Base-by-base conservation (phyloP, 1,140 invertebrate genomes). In the Capitella teleta region DNA sequence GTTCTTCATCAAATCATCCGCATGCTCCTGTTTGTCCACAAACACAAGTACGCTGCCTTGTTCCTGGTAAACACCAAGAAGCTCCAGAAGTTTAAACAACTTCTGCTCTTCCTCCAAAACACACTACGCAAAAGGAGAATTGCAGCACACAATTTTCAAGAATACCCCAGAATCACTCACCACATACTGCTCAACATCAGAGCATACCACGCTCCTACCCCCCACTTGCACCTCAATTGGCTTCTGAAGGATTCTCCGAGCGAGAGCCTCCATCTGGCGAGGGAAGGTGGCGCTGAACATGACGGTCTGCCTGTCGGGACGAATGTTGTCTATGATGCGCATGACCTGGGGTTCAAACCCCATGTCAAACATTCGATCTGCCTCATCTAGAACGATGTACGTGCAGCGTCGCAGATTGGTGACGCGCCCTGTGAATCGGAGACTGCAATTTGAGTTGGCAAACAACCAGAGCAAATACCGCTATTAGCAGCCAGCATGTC, bases 351-450 rank as follows among this genome's bases (percentile, higher is more conserved):
- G 95, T 73, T 98, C 95, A 72, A 99, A 99, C 16, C 95, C 95
- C 92, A 98, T 97, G 66, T 99, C 96, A 66, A 99, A 99, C 95
- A 98, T 98, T 28, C 96, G 76, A 72, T 99, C 96, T 1, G 96
- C 96, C 74, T 99, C 96, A 72, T 99, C 96, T 2, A 99, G 70
- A 0, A 99, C 95, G 28, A 98, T 81, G 67, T 98, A 99, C 0
- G 94, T 98, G 25, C 94, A 90, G 28, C 96, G 73, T 23, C 86
- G 76, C 30, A 98, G 73, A 77, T 99, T 99, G 0, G 96, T 99
- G 0, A 98, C 95, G 54, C 90, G 79, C 0, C 80, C 79, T 80
- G 56, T 28, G 72, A 63, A 46, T 45, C 0, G n/a, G 1, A n/a
- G n/a, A n/a, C n/a, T n/a, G n/a, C n/a, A n/a, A n/a, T n/a, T n/a